Evolutionary conservation across 2,113 vertebrate species (phyloP), one percentile per base, ranked within the genome.

Genomic region (Lophotis ruficrista): DNA sequence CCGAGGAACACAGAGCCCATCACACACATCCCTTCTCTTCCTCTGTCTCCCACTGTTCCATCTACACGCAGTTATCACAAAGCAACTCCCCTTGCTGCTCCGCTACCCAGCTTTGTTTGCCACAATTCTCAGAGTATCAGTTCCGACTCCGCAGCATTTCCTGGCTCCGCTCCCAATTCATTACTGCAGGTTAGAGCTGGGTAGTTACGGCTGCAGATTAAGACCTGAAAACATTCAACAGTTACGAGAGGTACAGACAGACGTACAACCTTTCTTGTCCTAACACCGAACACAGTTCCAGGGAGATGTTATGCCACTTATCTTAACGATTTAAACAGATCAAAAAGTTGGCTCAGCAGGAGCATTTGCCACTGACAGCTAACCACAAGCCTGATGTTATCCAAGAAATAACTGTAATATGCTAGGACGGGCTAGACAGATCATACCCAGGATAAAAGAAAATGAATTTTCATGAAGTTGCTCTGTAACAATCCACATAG

Each of bases 201-300:
- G 12, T 94, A 71, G 50, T 95, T 98, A 96, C 7, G 87, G 65
- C 83, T 91, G 93, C 77, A 94, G 70, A 96, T 96, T 95, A 93
- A 93, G 87, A 78, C 91, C 85, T 82, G 73, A 93, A 89, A 95
- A 90, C 80, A 94, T 95, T 95, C 90, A 93, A 65, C 47, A 66
- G 88, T 66, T 75, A 77, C 58, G 54, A 94, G 68, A 73, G 66
- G 77, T 48, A 10, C 25, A 68, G 83, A 27, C 57, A 92, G 88
- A 94, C 86, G 56, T 11, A 48, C 48, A 69, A n/a, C 64, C 77
- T 81, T 76, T 65, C 87, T 57, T 56, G 93, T 83, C 75, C 94
- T 73, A 68, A 81, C 69, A 64, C 41, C 3, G 22, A 89, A 57
- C 28, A 7, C 37, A 15, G 45, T 70, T 92, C 84, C 90, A 43